Evolutionary conservation across 2,888 invertebrate species (phyloP), one percentile per base, ranked within the genome.

Genomic region (Oligia fasciuncula): DNA sequence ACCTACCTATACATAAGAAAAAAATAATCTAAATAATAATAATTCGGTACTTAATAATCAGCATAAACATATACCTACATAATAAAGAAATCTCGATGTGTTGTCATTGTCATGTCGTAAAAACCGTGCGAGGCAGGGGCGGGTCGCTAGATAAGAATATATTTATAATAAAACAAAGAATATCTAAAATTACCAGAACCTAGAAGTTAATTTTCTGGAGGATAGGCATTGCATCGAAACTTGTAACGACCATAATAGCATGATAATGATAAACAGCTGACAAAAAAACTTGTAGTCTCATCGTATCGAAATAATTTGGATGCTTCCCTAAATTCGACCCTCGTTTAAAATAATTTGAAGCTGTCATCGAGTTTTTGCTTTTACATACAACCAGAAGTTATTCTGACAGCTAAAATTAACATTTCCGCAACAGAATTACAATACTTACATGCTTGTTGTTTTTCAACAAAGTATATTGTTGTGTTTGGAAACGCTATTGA

Each of bases 271-370:
- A n/a, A n/a, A n/a, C 71, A 23, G 57, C 17, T 23, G 14, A 65
- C 49, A 62, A 51, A 60, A 76, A 73, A 67, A 11, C 29, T 49
- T 54, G 51, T 9, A 76, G 43, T 35, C 54, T 17, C 66, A 76
- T 73, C 23, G 62, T 78, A 57, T 76, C 19, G 9, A 62, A 69
- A 73, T 51, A 62, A 77, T 63, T 67, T 62, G 5, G 19, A 62
- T 40, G 23, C 40, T 84, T 69, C 51, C 72, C n/a, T 51, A 23
- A 5, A 29, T 74, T 40, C 68, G 65, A 46, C n/a, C n/a, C n/a
- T n/a, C n/a, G n/a, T n/a, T n/a, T n/a, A n/a, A n/a, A n/a, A n/a
- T 79, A 68, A 79, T 84, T 73, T 60, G 51, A 51, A 73, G 57
- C 46, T 60, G 79, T 73, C 57, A 69, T 73, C 17, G 62, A 60